Evolutionary conservation across 2,113 vertebrate species (phyloP).

Genomic region (Lathamus discolor): DNA sequence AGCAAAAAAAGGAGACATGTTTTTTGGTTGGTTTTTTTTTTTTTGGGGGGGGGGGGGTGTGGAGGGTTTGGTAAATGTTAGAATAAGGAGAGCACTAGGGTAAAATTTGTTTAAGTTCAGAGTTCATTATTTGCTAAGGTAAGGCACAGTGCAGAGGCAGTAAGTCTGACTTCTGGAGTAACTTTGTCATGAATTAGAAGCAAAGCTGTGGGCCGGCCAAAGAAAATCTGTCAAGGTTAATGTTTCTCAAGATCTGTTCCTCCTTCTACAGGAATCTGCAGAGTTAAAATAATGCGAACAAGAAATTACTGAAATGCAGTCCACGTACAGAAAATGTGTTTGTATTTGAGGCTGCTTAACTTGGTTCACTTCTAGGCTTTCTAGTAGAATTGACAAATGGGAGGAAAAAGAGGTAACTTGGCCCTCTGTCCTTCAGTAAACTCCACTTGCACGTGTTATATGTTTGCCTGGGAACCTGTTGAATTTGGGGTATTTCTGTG

Average conservation of each 20-base stretch:
- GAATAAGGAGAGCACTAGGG: background rate
- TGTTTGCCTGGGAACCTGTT: background rate
- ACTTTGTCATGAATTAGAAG: background rate
- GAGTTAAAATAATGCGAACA: background rate
- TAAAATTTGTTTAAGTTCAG: background rate
- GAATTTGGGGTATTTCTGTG: background rate
- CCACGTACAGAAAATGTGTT: background rate
- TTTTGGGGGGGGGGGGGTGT: too few species aligned
- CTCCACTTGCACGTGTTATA: accelerated
- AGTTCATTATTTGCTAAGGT: background rate
- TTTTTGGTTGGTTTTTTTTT: background rate
- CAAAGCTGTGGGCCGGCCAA: background rate
- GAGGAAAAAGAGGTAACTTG: background rate
- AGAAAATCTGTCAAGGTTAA: background rate
- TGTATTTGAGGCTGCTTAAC: background rate
- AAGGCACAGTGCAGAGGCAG: background rate
- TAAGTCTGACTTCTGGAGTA: background rate
- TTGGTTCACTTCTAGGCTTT: background rate
- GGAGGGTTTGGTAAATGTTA: background rate
- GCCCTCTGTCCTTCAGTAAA: background rate
- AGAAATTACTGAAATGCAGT: background rate
- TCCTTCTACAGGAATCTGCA: background rate
- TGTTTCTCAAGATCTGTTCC: background rate
- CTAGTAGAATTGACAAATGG: background rate
- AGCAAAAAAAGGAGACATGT: background rate